Base-by-base conservation (phyloP, 2,113 vertebrate species). In the Gymnobelideus leadbeateri region DNA sequence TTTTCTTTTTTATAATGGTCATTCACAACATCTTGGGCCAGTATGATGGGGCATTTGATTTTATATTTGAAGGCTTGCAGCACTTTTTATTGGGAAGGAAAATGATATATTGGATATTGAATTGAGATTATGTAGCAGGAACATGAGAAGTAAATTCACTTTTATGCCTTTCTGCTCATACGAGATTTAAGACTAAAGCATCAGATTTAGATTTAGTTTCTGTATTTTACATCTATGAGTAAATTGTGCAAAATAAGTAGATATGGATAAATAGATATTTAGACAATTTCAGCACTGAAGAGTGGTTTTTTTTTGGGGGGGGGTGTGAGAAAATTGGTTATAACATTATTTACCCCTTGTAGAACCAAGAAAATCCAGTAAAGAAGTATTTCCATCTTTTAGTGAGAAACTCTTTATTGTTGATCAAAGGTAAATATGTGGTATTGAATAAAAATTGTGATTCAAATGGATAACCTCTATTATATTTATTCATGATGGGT, bases 381-480 rank as follows among this genome's bases (percentile, higher is more conserved):
- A n/a, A 84, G 68, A 23, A 84, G n/a, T 23, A 43, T 84, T 84
- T 84, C 37, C n/a, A 8, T 84, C 6, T 43, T 84, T 43, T 21
- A 43, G 43, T 84, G n/a, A 84, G 68, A 84, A 23, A 3, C 19
- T 50, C 26, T 95, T 93, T 91, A 55, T 55, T 55, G 54, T 26
- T 55, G 92, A 95, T 89, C 31, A 91, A 28, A 9, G 9, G 61
- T 91, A 92, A n/a, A 11, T 96, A 96, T 92, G 93, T 93, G 89
- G 94, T 89, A 97, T 91, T 97, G 96, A 97, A 89, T 96, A 96
- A 97, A 93, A 91, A 50, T 52, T 90, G 49, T 55, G 93, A 95
- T 92, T 97, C 91, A 97, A 93, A 94, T 84, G 51, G 93, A 94
- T 97, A 96, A 93, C 95, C 93, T 94, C 95, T 57, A 11, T 96